These are phyloP conservation scores for Spinus olivaceus DNA, from an alignment of 2,797 vertebrate genomes.

Conservation along the genomic window DNA sequence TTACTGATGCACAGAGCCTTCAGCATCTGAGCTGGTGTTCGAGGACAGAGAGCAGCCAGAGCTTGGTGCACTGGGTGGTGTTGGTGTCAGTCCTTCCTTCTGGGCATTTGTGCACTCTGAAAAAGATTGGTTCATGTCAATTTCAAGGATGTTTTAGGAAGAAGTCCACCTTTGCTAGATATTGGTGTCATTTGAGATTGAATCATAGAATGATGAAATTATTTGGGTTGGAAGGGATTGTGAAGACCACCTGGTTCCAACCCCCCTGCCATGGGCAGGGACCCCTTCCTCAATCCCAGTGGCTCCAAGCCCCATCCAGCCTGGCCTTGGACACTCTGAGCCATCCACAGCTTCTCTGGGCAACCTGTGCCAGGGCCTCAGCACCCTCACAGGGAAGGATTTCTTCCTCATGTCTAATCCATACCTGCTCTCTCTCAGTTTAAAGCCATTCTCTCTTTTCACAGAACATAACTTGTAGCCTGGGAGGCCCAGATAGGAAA, in stretches of 20 bases:
- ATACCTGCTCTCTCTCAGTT: not conserved
- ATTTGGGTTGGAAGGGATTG: not conserved
- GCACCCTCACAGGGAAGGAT: not conserved
- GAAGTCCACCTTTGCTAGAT: not conserved
- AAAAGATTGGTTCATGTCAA: accelerated
- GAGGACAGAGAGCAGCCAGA: not conserved
- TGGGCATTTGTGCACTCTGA: not conserved
- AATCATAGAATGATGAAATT: not conserved
- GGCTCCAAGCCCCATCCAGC: accelerated
- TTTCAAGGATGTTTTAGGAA: not conserved
- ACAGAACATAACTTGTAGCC: accelerated
- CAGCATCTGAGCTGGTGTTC: not conserved
- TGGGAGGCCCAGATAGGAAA: not conserved
- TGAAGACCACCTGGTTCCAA: not conserved
- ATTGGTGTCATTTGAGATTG: not conserved
- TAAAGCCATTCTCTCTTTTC: not conserved
- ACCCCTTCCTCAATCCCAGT: not conserved
- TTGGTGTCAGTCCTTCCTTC: not conserved
- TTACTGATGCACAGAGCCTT: not conserved
- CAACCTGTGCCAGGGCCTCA: accelerated
- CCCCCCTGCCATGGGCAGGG: not conserved
- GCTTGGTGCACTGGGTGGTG: accelerated
- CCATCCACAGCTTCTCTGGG: not conserved
- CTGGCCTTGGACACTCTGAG: not conserved
- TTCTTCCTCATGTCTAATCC: not conserved